Conservation (phyloP, 2,888 invertebrate species). For the Epistrophella euchroma region DNA sequence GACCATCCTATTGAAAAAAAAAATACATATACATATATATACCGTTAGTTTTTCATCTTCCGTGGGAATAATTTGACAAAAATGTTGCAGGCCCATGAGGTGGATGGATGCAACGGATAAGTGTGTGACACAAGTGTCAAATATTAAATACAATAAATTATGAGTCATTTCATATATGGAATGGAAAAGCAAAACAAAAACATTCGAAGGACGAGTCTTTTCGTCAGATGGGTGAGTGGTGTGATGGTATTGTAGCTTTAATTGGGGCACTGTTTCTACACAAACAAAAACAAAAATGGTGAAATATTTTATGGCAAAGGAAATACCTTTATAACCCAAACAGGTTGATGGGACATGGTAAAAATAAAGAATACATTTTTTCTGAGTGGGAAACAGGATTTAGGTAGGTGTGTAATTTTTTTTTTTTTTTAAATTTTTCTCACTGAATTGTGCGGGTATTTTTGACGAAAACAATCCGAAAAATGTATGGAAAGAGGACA, state of each 20-base stretch:
- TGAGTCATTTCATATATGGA: slow-evolving; percentile 65
- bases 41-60: slow-evolving; percentile 63
- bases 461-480: slow-evolving; percentile 3
- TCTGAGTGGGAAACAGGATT: slow-evolving; percentile 48
- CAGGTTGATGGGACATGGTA: slow-evolving; percentile 42
- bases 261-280: slow-evolving; percentile 50
- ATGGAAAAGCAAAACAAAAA: slow-evolving; percentile 23
- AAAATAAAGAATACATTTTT: neutral
- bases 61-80: slow-evolving; percentile 66
- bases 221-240: neutral
- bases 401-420: neutral
- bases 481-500: slow-evolving; percentile 40
- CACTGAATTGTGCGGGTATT: slow-evolving; percentile 15
- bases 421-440: no score
- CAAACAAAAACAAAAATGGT: neutral
- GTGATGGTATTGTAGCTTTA: slow-evolving; percentile 6
- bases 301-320: slow-evolving; percentile 36
- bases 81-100: slow-evolving; percentile 17
- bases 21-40: slow-evolving; percentile 2
- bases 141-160: slow-evolving; percentile 53
- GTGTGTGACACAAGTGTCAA: slow-evolving; percentile 62
- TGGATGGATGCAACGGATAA: slow-evolving; percentile 29
- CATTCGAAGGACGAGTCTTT: slow-evolving; percentile 68
- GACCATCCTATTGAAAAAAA: slow-evolving; percentile 38
- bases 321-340: slow-evolving; percentile 42